A percentile compares a stretch with the other conserved stretches of the same genome.
Evolutionary conservation across 2,888 invertebrate genomes (phyloP).

Genomic region (Pseudanteris insignis): DNA sequence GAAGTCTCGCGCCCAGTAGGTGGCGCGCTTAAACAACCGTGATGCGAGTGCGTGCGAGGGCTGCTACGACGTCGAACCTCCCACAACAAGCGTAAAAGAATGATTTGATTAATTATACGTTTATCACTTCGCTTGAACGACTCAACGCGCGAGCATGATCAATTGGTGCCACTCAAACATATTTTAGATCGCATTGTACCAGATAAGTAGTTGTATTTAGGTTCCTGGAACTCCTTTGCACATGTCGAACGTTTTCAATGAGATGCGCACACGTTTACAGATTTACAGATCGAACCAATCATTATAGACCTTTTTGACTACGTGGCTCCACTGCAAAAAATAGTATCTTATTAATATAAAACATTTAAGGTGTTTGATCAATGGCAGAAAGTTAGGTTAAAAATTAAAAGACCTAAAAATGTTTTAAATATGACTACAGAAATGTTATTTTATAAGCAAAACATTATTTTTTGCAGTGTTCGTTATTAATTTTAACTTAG

Average conservation of each 20-base stretch:
- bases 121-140: constrained; percentile 29
- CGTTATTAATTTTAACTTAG: no score
- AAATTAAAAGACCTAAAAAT: neutral
- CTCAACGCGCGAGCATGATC: no score
- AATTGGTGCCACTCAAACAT: constrained; percentile 29
- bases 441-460: no score
- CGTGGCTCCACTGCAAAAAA: no score
- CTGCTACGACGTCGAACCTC: constrained; percentile 5
- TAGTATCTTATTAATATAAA: no score
- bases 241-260: constrained; percentile 7
- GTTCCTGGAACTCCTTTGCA: constrained; percentile 4
- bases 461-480: no score
- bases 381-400: neutral
- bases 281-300: no score
- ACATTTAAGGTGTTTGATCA: no score
- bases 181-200: constrained; percentile 21
- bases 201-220: neutral
- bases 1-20: constrained; percentile 28
- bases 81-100: constrained; percentile 15
- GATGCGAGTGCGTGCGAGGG: neutral
- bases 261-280: no score
- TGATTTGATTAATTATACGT: constrained; percentile 26
- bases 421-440: no score
- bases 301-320: no score
- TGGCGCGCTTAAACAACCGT: constrained; percentile 18